Evolutionary conservation across 2,797 vertebrate species (phyloP), one percentile per base, ranked within the genome.

Genomic region (Molothrus aeneus): DNA sequence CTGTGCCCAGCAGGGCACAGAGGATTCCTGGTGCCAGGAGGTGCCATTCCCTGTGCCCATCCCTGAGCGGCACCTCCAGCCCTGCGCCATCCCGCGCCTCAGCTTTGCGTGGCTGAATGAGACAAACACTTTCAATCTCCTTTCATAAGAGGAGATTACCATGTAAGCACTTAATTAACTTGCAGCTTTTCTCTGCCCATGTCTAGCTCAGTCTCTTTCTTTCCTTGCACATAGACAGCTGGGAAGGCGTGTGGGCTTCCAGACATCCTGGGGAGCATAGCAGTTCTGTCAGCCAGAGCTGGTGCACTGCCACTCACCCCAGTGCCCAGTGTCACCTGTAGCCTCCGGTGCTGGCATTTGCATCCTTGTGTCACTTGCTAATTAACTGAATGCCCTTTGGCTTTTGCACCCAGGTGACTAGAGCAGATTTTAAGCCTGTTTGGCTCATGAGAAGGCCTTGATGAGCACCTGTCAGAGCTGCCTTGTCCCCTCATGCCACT

Each of bases 141-240:
- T 96, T 96, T 96, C 81, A 11, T 96, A 96, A 96, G 42, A 92
- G 42, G 42, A 80, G 92, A 96, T 95, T 95, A 96, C 34, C 87
- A 78, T n/a, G 57, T 93, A 90, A 96, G 93, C 50, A 54, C 91
- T 91, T 94, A 94, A 92, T 94, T 94, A 80, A 50, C 96, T 82
- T 36, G 36, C 15, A 80, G 91, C 56, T 91, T 84, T 80, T 80
- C 90, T 83, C 90, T 57, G 82, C 79, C 93, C 57, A 3, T 88
- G 95, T 78, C 72, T 51, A 22, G 31, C 57, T 68, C 72, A 53
- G 15, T 64, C 74, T 89, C 45, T 66, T 29, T 78, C 61, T 75
- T 53, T n/a, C 19, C 32, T 87, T 53, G 42, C 47, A 38, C 6
- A 1, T 2, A 48, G 66, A 17, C 2, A 16, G 36, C 51, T 26